Base-by-base conservation (phyloP, 1,140 invertebrate species). In the Caenorhabditis tropicalis region DNA sequence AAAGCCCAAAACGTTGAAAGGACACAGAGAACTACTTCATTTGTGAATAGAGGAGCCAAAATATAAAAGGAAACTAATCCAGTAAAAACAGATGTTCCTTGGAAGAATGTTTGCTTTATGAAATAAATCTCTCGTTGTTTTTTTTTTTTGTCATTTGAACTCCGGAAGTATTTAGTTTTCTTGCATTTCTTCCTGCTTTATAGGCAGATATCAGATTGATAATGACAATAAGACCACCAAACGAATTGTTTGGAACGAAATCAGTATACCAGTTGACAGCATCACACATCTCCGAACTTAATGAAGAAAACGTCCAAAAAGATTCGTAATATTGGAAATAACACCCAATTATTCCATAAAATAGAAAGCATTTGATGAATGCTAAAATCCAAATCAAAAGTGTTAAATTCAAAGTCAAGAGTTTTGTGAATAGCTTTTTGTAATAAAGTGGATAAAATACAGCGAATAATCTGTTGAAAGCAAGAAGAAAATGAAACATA, bases 281-380 rank as follows among this genome's bases (percentile, higher is more conserved):
- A 27, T 56, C 53, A 56, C 53, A 56, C 9, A 56, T 27, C 9
- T 56, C 53, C 10, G 53, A 56, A 10, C 10, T 10, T 10, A 56
- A 27, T 1, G 53, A 56, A 6, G 53, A 56, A n/a, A 56, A 56
- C 29, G 53, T 56, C 53, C 53, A 56, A n/a, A 56, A 56, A 2
- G 53, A 56, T 27, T 56, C 53, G 24, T 56, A 56, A n/a, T 56
- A 56, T 27, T 56, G 53, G 53, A 56, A 56, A 27, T 56, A 56
- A n/a, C 53, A 56, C 7, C 53, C 53, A 27, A 56, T 9, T 10
- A 56, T 27, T 27, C 15, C 53, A 12, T 56, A 56, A 1, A 27
- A 56, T 24, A 15, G 7, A 6, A 27, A 9, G 21, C 53, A 56
- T 56, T 56, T 56, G 53, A 56, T 56, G 10, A 56, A 12, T 0